These are phyloP conservation scores for Struthidea cinerea DNA, from an alignment of 2,113 vertebrate genomes.

Conservation along the genomic window DNA sequence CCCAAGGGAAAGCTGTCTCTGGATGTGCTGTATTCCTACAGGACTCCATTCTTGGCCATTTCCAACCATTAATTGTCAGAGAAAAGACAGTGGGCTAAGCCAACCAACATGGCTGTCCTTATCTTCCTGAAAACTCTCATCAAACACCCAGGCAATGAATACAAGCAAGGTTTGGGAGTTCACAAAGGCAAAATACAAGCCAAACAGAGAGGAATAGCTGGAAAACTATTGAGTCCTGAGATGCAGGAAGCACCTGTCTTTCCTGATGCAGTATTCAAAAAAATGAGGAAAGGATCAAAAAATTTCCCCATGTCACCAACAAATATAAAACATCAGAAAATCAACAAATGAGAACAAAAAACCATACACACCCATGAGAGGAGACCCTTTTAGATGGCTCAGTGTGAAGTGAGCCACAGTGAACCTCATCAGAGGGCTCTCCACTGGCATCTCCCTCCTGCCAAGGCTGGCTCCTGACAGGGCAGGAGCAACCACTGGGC, in stretches of 20 bases:
- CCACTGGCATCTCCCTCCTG: background rate
- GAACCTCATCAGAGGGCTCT: background rate
- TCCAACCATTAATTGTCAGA: background rate
- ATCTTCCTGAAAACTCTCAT: background rate
- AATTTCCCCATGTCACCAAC: background rate
- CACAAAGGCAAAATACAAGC: background rate
- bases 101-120: background rate
- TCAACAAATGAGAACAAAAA: background rate
- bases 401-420: rapidly evolving
- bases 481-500: too few relatives aligned
- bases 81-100: background rate
- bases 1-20: background rate
- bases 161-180: background rate
- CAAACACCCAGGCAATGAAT: background rate
- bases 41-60: background rate
- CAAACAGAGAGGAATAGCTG: background rate
- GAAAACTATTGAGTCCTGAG: background rate
- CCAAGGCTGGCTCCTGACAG: background rate
- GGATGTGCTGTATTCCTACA: background rate
- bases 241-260: background rate
- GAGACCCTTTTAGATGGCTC: rapidly evolving
- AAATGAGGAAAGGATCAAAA: background rate
- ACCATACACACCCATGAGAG: background rate
- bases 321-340: background rate
- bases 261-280: background rate